phyloP scores from a whole-genome alignment of 1,140 invertebrate species.

The Branchinecta lynchi region DNA sequence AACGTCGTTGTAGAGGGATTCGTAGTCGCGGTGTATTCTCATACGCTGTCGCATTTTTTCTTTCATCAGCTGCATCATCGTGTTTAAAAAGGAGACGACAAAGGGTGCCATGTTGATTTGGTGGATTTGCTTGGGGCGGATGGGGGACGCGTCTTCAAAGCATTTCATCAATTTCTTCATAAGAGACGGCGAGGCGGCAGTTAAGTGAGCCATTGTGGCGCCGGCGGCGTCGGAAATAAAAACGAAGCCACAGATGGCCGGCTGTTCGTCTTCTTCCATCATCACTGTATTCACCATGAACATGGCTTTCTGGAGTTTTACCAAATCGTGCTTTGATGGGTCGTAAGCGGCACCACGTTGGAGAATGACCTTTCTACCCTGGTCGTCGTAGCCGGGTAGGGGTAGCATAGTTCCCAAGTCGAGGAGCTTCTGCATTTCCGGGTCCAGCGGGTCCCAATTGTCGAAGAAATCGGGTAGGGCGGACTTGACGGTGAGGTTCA shows the following conservation, averaged over 20 bases:
- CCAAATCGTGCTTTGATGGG: constrained; percentile 32
- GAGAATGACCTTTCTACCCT: constrained; percentile 55
- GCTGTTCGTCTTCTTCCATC: constrained; percentile 30
- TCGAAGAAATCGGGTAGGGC: constrained; percentile 36
- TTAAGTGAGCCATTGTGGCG: constrained; percentile 24
- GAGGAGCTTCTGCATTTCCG: constrained; percentile 31
- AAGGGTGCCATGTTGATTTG: constrained; percentile 4
- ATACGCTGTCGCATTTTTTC: constrained; percentile 18
- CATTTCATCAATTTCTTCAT: constrained; percentile 27
- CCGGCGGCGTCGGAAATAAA: constrained; percentile 25
- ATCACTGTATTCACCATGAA: constrained; percentile 35
- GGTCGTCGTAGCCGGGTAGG: constrained; percentile 54
- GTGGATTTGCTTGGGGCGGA: constrained; percentile 14
- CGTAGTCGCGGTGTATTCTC: constrained; percentile 47
- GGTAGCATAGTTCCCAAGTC: constrained; percentile 51
- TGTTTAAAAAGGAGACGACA: constrained; percentile 5
- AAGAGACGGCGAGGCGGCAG: constrained; percentile 24
- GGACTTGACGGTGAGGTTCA: constrained; percentile 34
- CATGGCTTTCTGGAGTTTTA: constrained; percentile 31
- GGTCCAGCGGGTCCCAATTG: constrained; percentile 30
- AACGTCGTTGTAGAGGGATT: constrained; percentile 55
- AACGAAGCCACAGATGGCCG: constrained; percentile 18
- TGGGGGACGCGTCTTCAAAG: background rate
- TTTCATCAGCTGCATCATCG: constrained; percentile 14
- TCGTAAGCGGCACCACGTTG: constrained; percentile 38